Base-by-base conservation (phyloP, 1,140 invertebrate genomes). In the Agrilus planipennis region DNA sequence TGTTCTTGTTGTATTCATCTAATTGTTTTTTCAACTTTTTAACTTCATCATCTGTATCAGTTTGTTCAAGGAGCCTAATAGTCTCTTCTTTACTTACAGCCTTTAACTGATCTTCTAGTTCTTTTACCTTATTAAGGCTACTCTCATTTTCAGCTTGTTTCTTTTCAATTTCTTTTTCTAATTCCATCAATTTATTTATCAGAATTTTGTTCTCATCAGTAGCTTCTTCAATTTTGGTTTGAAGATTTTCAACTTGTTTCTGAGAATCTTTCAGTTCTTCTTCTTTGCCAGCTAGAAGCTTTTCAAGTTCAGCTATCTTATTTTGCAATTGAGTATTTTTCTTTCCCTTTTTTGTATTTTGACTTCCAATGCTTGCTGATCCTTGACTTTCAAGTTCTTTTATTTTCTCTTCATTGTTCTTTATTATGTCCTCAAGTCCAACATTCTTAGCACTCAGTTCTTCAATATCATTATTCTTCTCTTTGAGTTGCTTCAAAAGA, bases 1-100 rank as follows among this genome's bases (percentile, higher is more conserved):
- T 83, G 55, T 76, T 77, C 58, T 84, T 85, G 58, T 86, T 87
- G 4, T 74, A 69, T 41, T 80, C 75, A 39, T 85, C 79, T 38
- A 87, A 61, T 56, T 81, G 74, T 49, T 76, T 72, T 42, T 75
- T 77, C 2, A 85, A 60, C 52, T 71, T 71, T 15, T 53, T 52
- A 38, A 77, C 66, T 53, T 74, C 68, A 19, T 70, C 44, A 43
- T 41, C 14, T 19, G 9, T 16, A 17, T 34, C 15, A 22, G 11
- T 12, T 29, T 34, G 14, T 3, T 21, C 11, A 34, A 16, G 14
- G 11, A 16, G 7, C 16, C 6, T 3, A 31, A 19, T 18, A 28
- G 32, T 38, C 37, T 39, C 30, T 9, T 34, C 36, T 16, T 17
- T 25, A 29, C 15, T 17, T 22, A 29, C 11, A 20, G n/a, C 31